A percentile compares a stretch with the other conserved stretches of the same genome.
Conservation (phyloP, 2,797 vertebrate species). For the Myoxocephalus aenaeus region DNA sequence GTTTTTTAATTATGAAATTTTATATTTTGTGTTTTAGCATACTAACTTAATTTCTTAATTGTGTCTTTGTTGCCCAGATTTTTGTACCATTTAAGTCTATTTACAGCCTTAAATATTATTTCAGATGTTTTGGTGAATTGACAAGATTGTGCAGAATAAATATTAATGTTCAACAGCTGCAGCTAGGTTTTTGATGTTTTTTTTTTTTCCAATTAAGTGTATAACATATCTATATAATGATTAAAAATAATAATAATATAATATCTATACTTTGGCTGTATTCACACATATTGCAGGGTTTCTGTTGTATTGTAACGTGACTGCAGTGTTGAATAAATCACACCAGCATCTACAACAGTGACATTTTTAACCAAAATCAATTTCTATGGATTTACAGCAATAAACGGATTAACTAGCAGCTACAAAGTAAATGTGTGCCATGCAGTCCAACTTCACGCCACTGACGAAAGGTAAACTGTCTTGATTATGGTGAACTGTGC, state of each 20-base stretch:
- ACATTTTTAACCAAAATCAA: background rate
- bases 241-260: background rate
- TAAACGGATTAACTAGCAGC: background rate
- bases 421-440: background rate
- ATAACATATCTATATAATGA: too few species aligned
- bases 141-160: slow-evolving; percentile 73
- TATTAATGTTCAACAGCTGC: slow-evolving; percentile 47
- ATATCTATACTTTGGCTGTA: background rate
- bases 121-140: slow-evolving; percentile 73
- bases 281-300: background rate
- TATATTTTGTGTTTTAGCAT: slow-evolving; percentile 85
- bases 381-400: background rate
- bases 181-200: background rate
- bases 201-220: background rate
- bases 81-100: slow-evolving; percentile 71
- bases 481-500: too few species aligned
- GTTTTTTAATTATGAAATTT: slow-evolving; percentile 81
- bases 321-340: background rate
- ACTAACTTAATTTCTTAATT: slow-evolving; percentile 85
- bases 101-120: slow-evolving; percentile 80
- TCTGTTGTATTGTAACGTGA: background rate
- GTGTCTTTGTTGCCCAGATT: slow-evolving; percentile 70
- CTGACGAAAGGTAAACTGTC: too few species aligned
- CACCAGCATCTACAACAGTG: background rate
- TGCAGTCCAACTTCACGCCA: background rate